These are phyloP conservation scores for Trypoxylus dichotomus DNA, from an alignment of 1,140 invertebrate species.

Conservation along the genomic window DNA sequence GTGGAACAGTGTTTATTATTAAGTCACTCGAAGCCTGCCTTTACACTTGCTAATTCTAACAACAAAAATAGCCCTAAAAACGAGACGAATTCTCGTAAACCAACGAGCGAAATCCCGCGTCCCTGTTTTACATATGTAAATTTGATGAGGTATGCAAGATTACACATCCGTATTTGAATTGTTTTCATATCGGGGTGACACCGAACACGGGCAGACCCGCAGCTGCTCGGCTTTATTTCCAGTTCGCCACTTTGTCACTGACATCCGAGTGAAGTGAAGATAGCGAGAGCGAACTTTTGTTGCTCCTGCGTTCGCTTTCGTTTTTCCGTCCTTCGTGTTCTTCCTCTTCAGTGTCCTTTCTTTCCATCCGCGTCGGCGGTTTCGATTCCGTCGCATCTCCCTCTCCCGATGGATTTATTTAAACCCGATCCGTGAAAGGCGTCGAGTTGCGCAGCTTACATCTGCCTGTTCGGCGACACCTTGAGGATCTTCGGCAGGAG, in stretches of 20 bases:
- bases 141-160: slow-evolving; percentile 36
- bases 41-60: slow-evolving; percentile 10
- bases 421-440: slow-evolving; percentile 44
- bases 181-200: slow-evolving; percentile 40
- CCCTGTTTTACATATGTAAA: slow-evolving; percentile 36
- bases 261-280: slow-evolving; percentile 36
- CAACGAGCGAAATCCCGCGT: not conserved
- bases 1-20: too few relatives aligned
- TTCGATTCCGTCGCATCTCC: not conserved
- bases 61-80: slow-evolving; percentile 32
- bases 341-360: not conserved
- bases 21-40: too few relatives aligned
- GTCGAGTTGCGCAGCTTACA: slow-evolving; percentile 46
- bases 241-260: slow-evolving; percentile 47
- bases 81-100: slow-evolving; percentile 19
- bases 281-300: slow-evolving; percentile 35
- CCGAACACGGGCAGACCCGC: slow-evolving; percentile 37
- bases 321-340: not conserved
- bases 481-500: not conserved
- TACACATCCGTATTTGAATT: slow-evolving; percentile 34
- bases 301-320: not conserved
- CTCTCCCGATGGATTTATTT: slow-evolving; percentile 45
- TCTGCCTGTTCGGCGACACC: slow-evolving; percentile 40
- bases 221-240: slow-evolving; percentile 47
- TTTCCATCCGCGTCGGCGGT: not conserved